These are phyloP conservation scores for Erpobdella octoculata DNA, from an alignment of 2,888 invertebrate genomes.

Conservation along the genomic window DNA sequence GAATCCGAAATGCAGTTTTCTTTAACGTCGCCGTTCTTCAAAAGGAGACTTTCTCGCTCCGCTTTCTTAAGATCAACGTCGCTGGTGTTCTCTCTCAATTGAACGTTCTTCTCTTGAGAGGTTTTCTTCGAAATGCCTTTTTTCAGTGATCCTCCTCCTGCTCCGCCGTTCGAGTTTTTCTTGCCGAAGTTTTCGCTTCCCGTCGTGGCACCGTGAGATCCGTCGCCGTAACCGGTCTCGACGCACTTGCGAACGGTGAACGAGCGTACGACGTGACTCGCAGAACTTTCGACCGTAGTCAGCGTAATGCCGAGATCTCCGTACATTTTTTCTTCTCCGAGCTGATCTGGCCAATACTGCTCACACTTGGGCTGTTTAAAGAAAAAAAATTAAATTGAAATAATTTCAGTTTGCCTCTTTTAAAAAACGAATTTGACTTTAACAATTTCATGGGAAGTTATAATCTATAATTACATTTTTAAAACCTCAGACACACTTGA, in stretches of 20 bases:
- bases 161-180: no score
- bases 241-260: slow-evolving; percentile 64
- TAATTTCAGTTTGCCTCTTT: background rate
- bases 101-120: background rate
- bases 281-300: slow-evolving; percentile 69
- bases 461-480: background rate
- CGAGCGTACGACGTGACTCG: slow-evolving; percentile 63
- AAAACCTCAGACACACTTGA: background rate
- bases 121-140: background rate
- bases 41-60: background rate
- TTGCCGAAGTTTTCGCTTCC: background rate
- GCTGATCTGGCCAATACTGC: slow-evolving; percentile 70
- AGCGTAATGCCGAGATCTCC: slow-evolving; percentile 80
- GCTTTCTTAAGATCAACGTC: background rate
- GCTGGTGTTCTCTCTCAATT: background rate
- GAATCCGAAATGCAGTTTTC: background rate
- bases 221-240: background rate
- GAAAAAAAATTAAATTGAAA: no score
- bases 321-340: slow-evolving; percentile 71
- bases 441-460: background rate
- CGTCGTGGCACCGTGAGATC: slow-evolving; percentile 18
- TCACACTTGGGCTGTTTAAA: slow-evolving; percentile 65
- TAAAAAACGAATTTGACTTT: background rate
- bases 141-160: background rate
- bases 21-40: background rate